Conservation (phyloP, 2,888 invertebrate species). For the Cordilura impudica region DNA sequence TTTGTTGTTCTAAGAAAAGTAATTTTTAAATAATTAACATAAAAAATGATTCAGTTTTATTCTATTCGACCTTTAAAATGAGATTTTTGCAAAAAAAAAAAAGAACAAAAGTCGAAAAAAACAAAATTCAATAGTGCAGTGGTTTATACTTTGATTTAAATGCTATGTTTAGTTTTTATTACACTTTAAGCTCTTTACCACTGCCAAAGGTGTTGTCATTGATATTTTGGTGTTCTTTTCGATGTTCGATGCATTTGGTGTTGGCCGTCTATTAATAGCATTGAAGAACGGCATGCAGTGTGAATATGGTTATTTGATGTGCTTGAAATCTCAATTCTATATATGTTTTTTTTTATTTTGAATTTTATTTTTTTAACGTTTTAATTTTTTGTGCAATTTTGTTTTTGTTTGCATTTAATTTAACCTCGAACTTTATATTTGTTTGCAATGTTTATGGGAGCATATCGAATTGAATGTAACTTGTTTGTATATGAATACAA, state of each 20-base stretch:
- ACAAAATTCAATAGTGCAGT: slow-evolving; percentile 1
- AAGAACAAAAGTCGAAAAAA: too few relatives aligned
- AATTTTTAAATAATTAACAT: too few relatives aligned
- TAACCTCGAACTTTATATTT: slow-evolving; percentile 68
- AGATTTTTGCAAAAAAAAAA: too few relatives aligned
- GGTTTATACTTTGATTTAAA: slow-evolving; percentile 16
- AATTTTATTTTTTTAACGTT: slow-evolving; percentile 11
- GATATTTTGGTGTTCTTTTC: slow-evolving; percentile 48
- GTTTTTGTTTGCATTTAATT: slow-evolving; percentile 43
- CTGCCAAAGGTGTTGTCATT: slow-evolving; percentile 60
- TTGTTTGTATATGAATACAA: slow-evolving; percentile 7
- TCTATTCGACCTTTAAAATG: too few relatives aligned
- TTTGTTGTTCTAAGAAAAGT: too few relatives aligned
- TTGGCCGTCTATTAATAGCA: slow-evolving; percentile 20
- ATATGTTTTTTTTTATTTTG: slow-evolving; percentile 19
- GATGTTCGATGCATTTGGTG: slow-evolving; percentile 12
- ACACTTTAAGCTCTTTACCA: slow-evolving; percentile 8
- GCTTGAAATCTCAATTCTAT: slow-evolving; percentile 52
- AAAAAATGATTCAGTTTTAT: too few relatives aligned
- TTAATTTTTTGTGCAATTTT: too few relatives aligned
- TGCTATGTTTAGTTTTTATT: slow-evolving; percentile 18
- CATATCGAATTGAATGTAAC: slow-evolving; percentile 63
- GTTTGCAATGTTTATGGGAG: slow-evolving; percentile 66
- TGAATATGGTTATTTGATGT: slow-evolving; percentile 21
- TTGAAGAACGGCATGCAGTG: slow-evolving; percentile 41